phyloP scores from a whole-genome alignment of 2,113 vertebrate species.

The Spea bombifrons region DNA sequence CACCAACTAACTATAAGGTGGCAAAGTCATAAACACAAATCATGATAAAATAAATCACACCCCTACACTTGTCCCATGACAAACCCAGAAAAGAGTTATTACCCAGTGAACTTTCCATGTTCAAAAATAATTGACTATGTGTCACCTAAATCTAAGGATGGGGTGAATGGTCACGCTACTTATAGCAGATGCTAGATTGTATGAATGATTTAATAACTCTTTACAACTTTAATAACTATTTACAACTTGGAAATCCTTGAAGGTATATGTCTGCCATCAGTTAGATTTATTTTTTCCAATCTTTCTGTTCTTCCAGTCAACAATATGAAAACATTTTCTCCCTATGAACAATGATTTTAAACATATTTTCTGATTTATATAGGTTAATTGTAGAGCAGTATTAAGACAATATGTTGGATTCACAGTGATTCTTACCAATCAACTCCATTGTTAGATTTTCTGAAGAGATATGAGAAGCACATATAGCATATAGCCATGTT shows the following conservation, averaged over 20 bases:
- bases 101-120: conserved; percentile 12
- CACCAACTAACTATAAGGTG: too few relatives aligned
- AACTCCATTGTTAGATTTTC: too few relatives aligned
- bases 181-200: conserved; percentile 11
- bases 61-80: neutral
- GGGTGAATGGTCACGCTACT: conserved; percentile 16
- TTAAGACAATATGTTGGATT: too few relatives aligned
- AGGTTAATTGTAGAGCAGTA: too few relatives aligned
- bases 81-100: conserved; percentile 25
- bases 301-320: too few relatives aligned
- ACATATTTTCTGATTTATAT: too few relatives aligned
- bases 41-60: conserved; percentile 25
- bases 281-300: conserved; percentile 3
- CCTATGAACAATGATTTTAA: too few relatives aligned
- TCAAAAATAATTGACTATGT: conserved; percentile 23
- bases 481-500: too few relatives aligned
- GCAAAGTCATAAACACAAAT: conserved; percentile 7
- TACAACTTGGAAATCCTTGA: conserved; percentile 32
- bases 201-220: conserved; percentile 27
- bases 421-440: too few relatives aligned
- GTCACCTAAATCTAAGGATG: conserved; percentile 27
- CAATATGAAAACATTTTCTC: too few relatives aligned
- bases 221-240: neutral
- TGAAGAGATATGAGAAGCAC: too few relatives aligned
- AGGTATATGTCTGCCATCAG: neutral